These are phyloP conservation scores for Callitettix versicolor DNA, from an alignment of 1,140 invertebrate genomes.

Conservation along the genomic window DNA sequence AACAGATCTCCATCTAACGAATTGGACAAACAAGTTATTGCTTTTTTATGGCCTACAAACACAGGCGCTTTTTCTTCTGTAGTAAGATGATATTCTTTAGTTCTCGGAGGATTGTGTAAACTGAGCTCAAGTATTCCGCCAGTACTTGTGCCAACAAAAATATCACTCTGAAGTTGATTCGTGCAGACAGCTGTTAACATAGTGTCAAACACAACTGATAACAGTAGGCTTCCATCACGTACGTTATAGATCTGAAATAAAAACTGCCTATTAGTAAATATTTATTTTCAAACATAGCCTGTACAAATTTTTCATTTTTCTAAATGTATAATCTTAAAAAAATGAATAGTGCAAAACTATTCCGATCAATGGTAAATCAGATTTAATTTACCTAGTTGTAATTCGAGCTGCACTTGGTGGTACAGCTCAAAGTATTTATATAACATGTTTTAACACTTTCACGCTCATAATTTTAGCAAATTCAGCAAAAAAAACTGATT, in stretches of 20 bases:
- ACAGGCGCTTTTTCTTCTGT: conserved; percentile 34
- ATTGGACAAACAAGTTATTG: conserved; percentile 55
- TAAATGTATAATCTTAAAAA: too few species aligned
- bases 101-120: conserved; percentile 51
- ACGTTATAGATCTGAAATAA: conserved; percentile 54
- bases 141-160: conserved; percentile 59
- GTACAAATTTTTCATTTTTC: too few species aligned
- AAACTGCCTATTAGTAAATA: too few species aligned
- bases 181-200: conserved; percentile 56
- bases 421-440: too few species aligned
- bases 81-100: conserved; percentile 49
- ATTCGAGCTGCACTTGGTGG: too few species aligned
- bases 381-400: too few species aligned
- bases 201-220: conserved; percentile 62
- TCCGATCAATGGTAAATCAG: too few species aligned
- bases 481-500: too few species aligned
- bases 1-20: conserved; percentile 56
- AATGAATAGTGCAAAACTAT: too few species aligned
- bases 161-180: conserved; percentile 53
- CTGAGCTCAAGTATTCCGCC: conserved; percentile 59
- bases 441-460: too few species aligned
- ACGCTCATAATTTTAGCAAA: too few species aligned
- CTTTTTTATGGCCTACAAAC: conserved; percentile 53
- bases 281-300: too few species aligned
- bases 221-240: conserved; percentile 47